These are phyloP conservation scores for Acrocera orbiculus DNA, from an alignment of 2,888 invertebrate genomes.

Conservation along the genomic window DNA sequence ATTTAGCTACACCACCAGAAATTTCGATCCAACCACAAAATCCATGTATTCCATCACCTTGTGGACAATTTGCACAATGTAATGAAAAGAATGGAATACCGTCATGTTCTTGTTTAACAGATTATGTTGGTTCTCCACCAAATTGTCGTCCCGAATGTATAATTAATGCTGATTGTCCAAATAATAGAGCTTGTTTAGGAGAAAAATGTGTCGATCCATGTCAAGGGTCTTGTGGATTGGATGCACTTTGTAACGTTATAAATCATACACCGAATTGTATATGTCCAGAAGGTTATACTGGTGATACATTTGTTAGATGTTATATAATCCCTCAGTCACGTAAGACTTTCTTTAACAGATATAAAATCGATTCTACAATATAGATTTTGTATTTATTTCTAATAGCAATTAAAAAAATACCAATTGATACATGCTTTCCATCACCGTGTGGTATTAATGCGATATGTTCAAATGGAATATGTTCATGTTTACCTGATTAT, in stretches of 20 bases:
- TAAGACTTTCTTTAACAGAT: conserved; percentile 32
- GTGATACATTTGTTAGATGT: conserved; percentile 51
- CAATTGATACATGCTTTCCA: conserved; percentile 38
- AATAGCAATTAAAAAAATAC: conserved; percentile 16
- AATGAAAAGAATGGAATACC: conserved; percentile 39
- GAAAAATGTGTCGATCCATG: conserved; percentile 64
- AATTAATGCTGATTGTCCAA: conserved; percentile 56
- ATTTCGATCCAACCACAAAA: conserved; percentile 25
- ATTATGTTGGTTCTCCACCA: conserved; percentile 53
- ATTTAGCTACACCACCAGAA: conserved; percentile 19
- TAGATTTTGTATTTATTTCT: background rate
- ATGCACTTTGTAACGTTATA: conserved; percentile 44
- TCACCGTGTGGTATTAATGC: conserved; percentile 58
- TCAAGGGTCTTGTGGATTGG: conserved; percentile 55
- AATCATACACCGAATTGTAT: conserved; percentile 60
- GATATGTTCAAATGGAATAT: conserved; percentile 44
- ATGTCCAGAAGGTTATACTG: conserved; percentile 51
- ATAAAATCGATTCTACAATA: conserved; percentile 14
- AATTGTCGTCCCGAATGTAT: conserved; percentile 52
- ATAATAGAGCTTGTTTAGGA: conserved; percentile 57
- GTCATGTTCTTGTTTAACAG: conserved; percentile 44
- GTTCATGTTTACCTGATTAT: conserved; percentile 50
- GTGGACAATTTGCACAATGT: conserved; percentile 51
- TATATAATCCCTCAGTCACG: conserved; percentile 31
- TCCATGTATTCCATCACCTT: conserved; percentile 47